A percentile compares a stretch with the other conserved stretches of the same genome.
phyloP scores from a whole-genome alignment of 2,888 invertebrate genomes.

The Rhorus exstirpatorius region DNA sequence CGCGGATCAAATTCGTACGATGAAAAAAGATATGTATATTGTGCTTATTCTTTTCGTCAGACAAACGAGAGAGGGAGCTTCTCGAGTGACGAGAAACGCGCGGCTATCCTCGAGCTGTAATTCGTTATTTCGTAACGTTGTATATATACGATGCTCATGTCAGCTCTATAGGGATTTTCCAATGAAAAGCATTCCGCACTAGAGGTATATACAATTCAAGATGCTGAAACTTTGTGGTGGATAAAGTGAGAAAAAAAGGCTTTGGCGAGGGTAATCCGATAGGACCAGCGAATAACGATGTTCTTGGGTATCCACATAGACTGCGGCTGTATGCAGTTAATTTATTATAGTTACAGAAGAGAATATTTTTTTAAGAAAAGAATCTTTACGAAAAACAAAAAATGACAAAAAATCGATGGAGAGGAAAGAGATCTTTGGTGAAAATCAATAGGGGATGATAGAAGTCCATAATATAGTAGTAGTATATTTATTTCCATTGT shows the following conservation, averaged over 20 bases:
- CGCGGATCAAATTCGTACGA: slow-evolving; percentile 3
- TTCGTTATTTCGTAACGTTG: slow-evolving; percentile 44
- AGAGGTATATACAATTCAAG: slow-evolving; percentile 36
- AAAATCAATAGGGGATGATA: too few relatives aligned
- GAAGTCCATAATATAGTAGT: too few relatives aligned
- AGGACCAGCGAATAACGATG: slow-evolving; percentile 4
- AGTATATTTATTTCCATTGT: too few relatives aligned
- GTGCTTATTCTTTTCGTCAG: slow-evolving; percentile 37
- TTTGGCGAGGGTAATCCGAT: slow-evolving; percentile 35
- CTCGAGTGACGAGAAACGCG: slow-evolving; percentile 39
- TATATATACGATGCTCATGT: slow-evolving; percentile 14
- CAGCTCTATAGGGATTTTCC: slow-evolving; percentile 6
- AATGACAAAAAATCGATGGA: too few relatives aligned
- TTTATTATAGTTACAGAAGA: too few relatives aligned
- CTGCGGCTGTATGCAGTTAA: too few relatives aligned
- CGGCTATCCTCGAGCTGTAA: slow-evolving; percentile 28
- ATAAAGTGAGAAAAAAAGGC: neutral
- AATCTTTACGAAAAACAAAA: neutral
- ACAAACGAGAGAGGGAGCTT: slow-evolving; percentile 31
- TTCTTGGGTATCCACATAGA: neutral
- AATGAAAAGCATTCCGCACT: slow-evolving; percentile 24
- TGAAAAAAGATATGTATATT: slow-evolving; percentile 33
- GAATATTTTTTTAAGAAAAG: neutral
- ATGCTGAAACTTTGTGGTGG: slow-evolving; percentile 15
- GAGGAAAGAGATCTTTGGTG: too few relatives aligned